Conservation (phyloP, 2,888 invertebrate genomes). For the Ganaspis brasiliensis region DNA sequence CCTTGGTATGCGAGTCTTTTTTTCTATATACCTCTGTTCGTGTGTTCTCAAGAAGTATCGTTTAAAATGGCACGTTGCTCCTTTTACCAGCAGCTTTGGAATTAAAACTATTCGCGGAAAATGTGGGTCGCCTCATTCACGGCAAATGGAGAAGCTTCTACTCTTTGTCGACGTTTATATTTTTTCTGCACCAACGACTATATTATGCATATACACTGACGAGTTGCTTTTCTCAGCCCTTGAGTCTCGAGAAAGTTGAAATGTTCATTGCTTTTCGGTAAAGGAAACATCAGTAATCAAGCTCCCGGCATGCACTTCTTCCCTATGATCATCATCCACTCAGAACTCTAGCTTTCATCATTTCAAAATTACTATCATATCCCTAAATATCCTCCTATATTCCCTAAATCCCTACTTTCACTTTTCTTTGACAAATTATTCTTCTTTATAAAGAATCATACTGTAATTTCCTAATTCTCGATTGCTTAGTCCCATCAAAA, state of each 20-base stretch:
- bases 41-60: conserved; percentile 4
- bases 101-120: conserved; percentile 69
- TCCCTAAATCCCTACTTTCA: too few relatives aligned
- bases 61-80: conserved; percentile 45
- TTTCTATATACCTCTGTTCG: not conserved
- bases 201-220: conserved; percentile 28
- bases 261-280: conserved; percentile 23
- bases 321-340: conserved; percentile 1
- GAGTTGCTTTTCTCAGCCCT: conserved; percentile 21
- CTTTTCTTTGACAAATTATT: too few relatives aligned
- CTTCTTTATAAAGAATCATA: too few relatives aligned
- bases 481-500: too few relatives aligned
- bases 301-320: conserved; percentile 1
- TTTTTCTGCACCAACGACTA: conserved; percentile 39
- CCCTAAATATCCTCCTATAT: not conserved
- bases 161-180: conserved; percentile 46
- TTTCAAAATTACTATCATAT: not conserved
- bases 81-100: conserved; percentile 51
- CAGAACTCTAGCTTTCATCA: not conserved
- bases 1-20: conserved; percentile 7
- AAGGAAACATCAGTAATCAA: conserved; percentile 25
- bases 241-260: conserved; percentile 25
- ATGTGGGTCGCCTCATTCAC: conserved; percentile 70
- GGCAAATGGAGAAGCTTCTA: conserved; percentile 59
- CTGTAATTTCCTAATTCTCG: too few relatives aligned